These are phyloP conservation scores for Dasypogon diadema DNA, from an alignment of 2,888 invertebrate genomes.

Conservation along the genomic window DNA sequence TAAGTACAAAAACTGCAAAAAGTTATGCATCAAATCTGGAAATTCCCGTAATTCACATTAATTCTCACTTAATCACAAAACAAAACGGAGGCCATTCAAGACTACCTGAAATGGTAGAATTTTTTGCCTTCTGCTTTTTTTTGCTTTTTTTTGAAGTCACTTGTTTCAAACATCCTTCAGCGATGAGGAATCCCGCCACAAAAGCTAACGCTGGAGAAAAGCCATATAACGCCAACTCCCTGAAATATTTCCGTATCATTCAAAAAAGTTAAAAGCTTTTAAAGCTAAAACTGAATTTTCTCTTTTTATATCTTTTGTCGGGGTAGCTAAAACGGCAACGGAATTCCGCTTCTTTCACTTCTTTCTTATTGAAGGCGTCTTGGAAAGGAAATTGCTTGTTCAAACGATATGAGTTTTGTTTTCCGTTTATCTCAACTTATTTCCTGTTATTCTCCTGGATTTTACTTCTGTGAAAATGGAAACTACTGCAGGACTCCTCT, in stretches of 20 bases:
- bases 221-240: not conserved
- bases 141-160: not conserved
- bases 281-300: constrained; percentile 9
- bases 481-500: no score
- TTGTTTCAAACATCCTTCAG: not conserved
- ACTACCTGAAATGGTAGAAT: not conserved
- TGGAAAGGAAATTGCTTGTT: constrained; percentile 40
- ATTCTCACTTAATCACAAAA: not conserved
- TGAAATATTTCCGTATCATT: constrained; percentile 19
- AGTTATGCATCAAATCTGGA: not conserved
- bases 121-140: not conserved
- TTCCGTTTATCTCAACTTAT: constrained; percentile 54
- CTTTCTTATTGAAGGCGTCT: constrained; percentile 13
- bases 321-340: not conserved
- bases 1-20: no score
- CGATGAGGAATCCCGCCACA: not conserved
- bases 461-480: constrained; percentile 1
- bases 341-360: constrained; percentile 16
- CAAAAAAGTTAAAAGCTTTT: constrained; percentile 7
- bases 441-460: constrained; percentile 42
- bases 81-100: not conserved
- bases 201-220: not conserved
- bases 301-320: constrained; percentile 4
- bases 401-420: constrained; percentile 55
- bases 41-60: not conserved